Base-by-base conservation (phyloP, 1,140 invertebrate species). In the Drosophila rhopaloa region DNA sequence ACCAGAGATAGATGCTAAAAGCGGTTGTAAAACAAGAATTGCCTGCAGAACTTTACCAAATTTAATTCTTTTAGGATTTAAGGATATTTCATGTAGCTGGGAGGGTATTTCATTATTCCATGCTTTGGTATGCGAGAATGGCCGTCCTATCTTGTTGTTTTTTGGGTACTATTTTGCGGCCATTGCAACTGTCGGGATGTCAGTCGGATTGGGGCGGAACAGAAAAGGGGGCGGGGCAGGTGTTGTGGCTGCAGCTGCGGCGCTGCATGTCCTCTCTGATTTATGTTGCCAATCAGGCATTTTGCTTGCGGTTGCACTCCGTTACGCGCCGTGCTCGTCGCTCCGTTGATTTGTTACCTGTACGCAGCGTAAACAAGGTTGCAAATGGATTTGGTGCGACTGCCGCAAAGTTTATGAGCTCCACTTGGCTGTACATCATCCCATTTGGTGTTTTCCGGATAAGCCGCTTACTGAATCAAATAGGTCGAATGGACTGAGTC, bases 231-330 rank as follows among this genome's bases (percentile, higher is more conserved):
- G 44, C 14, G 29, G 50, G 63, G 37, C 37, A 43, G 65, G 66
- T 71, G 68, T 50, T 50, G 53, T 48, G 44, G 53, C 66, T 71
- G 53, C 29, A 51, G 66, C 65, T 76, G 73, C 38, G 47, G 56
- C 61, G 35, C 53, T 74, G 62, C 55, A 58, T 71, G 71, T 65
- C 44, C 70, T 53, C 61, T 65, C 63, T 89, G 83, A 88, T 86
- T 86, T 86, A 86, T 89, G 84, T 79, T 73, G 79, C 83, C 83
- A 86, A 86, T 86, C 84, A 86, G 84, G 62, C 79, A 76, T 88
- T 88, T 88, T 43, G 71, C 79, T 79, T 83, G 72, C 66, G 71
- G 79, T 83, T 70, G 60, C 67, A 60, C 58, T 54, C 38, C 61
- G 63, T 54, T 37, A 8, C 7, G 27, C 44, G 27, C 14, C 40